Conservation (phyloP, 2,113 vertebrate genomes). For the Brachirus orientalis region DNA sequence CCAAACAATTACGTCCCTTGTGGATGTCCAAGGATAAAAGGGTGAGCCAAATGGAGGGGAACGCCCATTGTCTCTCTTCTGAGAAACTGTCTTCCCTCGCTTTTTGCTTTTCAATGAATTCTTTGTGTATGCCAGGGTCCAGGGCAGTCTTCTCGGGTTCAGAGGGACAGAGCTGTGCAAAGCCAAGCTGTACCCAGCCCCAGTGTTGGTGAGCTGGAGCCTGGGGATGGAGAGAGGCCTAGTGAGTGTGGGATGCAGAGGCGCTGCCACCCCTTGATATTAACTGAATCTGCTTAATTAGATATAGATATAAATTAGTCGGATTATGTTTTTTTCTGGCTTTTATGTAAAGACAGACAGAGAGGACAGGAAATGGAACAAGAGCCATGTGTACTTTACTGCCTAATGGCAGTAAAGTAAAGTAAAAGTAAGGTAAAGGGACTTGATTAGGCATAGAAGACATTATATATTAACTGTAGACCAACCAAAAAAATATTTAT, state of each 20-base stretch:
- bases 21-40: constrained; percentile 78
- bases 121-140: constrained; percentile 65
- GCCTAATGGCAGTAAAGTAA: too few relatives aligned
- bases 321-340: too few relatives aligned
- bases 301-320: too few relatives aligned
- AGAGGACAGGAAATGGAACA: too few relatives aligned
- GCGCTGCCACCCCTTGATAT: neutral
- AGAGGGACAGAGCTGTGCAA: constrained; percentile 45
- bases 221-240: constrained; percentile 15
- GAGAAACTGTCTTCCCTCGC: constrained; percentile 79
- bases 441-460: too few relatives aligned
- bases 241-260: neutral
- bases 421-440: too few relatives aligned
- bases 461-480: too few relatives aligned
- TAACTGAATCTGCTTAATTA: too few relatives aligned
- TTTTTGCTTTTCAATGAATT: constrained; percentile 80
- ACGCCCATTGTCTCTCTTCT: constrained; percentile 79
- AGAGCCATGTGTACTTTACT: too few relatives aligned
- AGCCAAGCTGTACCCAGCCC: constrained; percentile 17
- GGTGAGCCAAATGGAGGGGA: constrained; percentile 76
- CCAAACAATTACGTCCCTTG: constrained; percentile 81
- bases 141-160: constrained; percentile 47
- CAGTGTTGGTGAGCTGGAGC: constrained; percentile 21
- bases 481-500: too few relatives aligned
- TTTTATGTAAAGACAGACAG: too few relatives aligned